These are phyloP conservation scores for Apistogramma diplotaenia DNA, from an alignment of 2,113 vertebrate species.

Conservation along the genomic window DNA sequence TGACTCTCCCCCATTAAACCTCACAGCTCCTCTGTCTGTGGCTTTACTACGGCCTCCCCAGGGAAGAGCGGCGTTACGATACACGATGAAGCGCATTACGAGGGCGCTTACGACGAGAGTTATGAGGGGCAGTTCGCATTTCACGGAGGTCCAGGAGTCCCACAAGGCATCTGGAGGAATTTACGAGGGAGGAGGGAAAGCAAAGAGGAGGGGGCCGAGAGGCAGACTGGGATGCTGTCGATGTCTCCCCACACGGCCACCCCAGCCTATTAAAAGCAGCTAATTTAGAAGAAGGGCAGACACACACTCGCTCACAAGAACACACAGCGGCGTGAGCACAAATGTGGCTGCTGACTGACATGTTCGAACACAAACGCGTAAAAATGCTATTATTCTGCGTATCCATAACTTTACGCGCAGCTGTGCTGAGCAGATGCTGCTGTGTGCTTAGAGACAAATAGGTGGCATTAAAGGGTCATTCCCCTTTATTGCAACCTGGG, in stretches of 20 bases:
- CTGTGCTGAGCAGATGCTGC: constrained; percentile 29
- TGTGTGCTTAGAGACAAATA: constrained; percentile 4
- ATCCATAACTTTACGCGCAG: background rate
- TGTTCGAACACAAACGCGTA: constrained; percentile 30
- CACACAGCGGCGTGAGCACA: constrained; percentile 13
- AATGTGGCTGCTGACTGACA: background rate
- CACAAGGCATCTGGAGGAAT: constrained; percentile 75
- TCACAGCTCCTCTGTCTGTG: constrained; percentile 60
- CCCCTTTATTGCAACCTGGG: constrained; percentile 19
- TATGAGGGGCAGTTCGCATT: constrained; percentile 73
- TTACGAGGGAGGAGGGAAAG: constrained; percentile 62
- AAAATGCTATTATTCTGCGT: constrained; percentile 13
- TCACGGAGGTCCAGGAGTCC: constrained; percentile 75
- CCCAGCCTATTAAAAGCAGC: constrained; percentile 49
- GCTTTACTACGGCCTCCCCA: constrained; percentile 70
- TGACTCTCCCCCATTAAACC: constrained; percentile 60
- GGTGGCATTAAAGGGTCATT: constrained; percentile 38
- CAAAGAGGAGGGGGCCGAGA: constrained; percentile 9
- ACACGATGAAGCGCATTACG: constrained; percentile 70
- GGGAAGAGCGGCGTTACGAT: constrained; percentile 66
- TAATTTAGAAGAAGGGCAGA: constrained; percentile 59
- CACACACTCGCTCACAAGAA: constrained; percentile 27
- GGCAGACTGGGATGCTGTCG: constrained; percentile 52
- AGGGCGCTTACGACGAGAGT: constrained; percentile 69
- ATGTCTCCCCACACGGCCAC: constrained; percentile 27